phyloP scores from a whole-genome alignment of 2,113 vertebrate species.

The Apus apus region DNA sequence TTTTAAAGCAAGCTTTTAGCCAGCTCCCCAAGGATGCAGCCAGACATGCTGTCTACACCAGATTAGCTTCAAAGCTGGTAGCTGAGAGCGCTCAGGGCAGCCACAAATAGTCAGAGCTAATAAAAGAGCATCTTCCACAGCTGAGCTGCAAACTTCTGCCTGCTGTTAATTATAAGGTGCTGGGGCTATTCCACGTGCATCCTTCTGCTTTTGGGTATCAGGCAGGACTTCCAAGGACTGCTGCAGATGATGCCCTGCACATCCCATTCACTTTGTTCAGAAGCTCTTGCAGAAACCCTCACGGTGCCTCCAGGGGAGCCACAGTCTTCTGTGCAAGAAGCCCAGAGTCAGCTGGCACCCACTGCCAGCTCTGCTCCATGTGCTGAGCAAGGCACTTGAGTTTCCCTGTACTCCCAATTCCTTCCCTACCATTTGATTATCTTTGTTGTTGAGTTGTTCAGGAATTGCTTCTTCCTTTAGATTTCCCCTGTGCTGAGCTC shows the following conservation, averaged over 20 bases:
- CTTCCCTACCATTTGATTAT: not conserved
- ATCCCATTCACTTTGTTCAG: not conserved
- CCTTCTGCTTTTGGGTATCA: not conserved
- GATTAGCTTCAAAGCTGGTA: slow-evolving; percentile 29
- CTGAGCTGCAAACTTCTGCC: not conserved
- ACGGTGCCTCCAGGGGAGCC: not conserved
- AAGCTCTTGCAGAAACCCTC: not conserved
- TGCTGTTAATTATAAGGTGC: not conserved
- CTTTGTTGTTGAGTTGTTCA: not conserved
- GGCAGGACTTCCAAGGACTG: not conserved
- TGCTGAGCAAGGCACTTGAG: not conserved
- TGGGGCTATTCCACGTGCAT: not conserved
- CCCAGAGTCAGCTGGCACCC: not conserved
- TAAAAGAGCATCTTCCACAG: slow-evolving; percentile 15
- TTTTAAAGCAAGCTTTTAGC: slow-evolving; percentile 22
- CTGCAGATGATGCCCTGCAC: not conserved
- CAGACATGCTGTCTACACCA: not conserved
- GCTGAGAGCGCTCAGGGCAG: not conserved
- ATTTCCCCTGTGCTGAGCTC: not conserved
- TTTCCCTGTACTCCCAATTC: not conserved
- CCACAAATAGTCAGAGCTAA: slow-evolving; percentile 27
- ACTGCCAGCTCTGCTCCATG: not conserved
- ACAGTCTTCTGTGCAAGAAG: not conserved
- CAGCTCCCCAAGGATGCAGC: slow-evolving; percentile 7
- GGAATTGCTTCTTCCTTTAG: not conserved